A percentile compares a stretch with the other conserved stretches of the same genome.
These are phyloP conservation scores for Caenorhabditis macrosperma DNA, from an alignment of 2,888 invertebrate species.

Conservation along the genomic window DNA sequence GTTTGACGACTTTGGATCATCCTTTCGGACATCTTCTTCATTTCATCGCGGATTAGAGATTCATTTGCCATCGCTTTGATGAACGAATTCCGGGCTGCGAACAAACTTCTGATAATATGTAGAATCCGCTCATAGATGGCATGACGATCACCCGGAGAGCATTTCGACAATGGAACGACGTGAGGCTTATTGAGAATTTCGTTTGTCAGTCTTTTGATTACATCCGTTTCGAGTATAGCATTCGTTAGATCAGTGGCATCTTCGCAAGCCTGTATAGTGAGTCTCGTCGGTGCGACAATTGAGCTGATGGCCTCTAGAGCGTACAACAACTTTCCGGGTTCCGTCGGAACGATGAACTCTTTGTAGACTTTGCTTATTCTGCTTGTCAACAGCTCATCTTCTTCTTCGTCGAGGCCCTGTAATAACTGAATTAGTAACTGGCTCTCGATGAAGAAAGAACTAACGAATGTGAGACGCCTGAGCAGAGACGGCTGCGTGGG, in stretches of 20 bases:
- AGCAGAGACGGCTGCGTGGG: slow-evolving; percentile 52
- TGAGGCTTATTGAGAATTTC: slow-evolving; percentile 33
- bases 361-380: slow-evolving; percentile 4
- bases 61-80: slow-evolving; percentile 40
- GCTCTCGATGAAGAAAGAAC: slow-evolving; percentile 5
- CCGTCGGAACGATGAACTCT: slow-evolving; percentile 17
- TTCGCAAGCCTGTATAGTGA: slow-evolving; percentile 5
- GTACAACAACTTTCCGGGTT: slow-evolving; percentile 48
- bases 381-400: not conserved
- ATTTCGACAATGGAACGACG: slow-evolving; percentile 32
- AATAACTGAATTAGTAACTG: not conserved
- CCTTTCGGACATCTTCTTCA: slow-evolving; percentile 32
- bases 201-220: slow-evolving; percentile 17
- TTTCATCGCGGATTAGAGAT: slow-evolving; percentile 26
- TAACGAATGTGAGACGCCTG: slow-evolving; percentile 5
- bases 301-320: slow-evolving; percentile 51
- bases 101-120: slow-evolving; percentile 43
- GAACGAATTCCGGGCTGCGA: slow-evolving; percentile 14
- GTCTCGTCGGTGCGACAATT: slow-evolving; percentile 34
- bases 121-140: slow-evolving; percentile 51
- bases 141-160: slow-evolving; percentile 43
- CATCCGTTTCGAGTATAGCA: slow-evolving; percentile 13
- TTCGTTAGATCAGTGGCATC: slow-evolving; percentile 7
- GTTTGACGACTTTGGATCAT: slow-evolving; percentile 34
- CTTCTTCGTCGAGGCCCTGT: slow-evolving; percentile 16